Evolutionary conservation across 2,113 vertebrate species (phyloP).

Genomic region (Bombycilla garrulus): DNA sequence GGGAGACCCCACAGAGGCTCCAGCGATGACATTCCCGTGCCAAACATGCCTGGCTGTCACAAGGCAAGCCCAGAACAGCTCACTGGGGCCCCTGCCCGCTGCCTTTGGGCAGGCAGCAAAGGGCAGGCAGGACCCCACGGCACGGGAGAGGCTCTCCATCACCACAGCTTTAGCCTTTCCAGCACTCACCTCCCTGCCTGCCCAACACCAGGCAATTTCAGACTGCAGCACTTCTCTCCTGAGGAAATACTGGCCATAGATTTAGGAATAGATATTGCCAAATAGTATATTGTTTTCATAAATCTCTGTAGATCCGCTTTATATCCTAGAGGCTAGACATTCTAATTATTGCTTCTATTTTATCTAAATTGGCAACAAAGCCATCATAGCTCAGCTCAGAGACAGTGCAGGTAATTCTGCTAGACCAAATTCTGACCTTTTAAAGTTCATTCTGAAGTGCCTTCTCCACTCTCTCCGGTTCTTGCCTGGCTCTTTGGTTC

Average conservation of each 20-base stretch:
- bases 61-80: not conserved
- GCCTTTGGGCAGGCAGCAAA: not conserved
- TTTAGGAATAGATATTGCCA: conserved; percentile 66
- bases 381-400: conserved; percentile 51
- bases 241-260: conserved; percentile 49
- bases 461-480: not conserved
- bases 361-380: conserved; percentile 69
- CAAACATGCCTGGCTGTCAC: accelerated
- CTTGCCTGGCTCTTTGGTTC: not conserved
- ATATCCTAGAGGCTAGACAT: conserved; percentile 62
- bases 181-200: not conserved
- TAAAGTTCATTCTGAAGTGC: conserved; percentile 62
- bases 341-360: conserved; percentile 69
- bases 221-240: conserved; percentile 33
- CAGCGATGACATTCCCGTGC: accelerated
- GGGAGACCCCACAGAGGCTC: not conserved
- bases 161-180: not conserved
- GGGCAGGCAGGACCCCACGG: not conserved
- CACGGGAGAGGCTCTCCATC: not conserved
- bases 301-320: conserved; percentile 51
- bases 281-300: conserved; percentile 68
- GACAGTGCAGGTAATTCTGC: conserved; percentile 56
- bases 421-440: conserved; percentile 60
- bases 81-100: accelerated
- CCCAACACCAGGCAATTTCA: conserved; percentile 1